A percentile compares a stretch with the other conserved stretches of the same genome.
Evolutionary conservation across 2,113 vertebrate species (phyloP).

Genomic region (Cochlearius cochlearius): DNA sequence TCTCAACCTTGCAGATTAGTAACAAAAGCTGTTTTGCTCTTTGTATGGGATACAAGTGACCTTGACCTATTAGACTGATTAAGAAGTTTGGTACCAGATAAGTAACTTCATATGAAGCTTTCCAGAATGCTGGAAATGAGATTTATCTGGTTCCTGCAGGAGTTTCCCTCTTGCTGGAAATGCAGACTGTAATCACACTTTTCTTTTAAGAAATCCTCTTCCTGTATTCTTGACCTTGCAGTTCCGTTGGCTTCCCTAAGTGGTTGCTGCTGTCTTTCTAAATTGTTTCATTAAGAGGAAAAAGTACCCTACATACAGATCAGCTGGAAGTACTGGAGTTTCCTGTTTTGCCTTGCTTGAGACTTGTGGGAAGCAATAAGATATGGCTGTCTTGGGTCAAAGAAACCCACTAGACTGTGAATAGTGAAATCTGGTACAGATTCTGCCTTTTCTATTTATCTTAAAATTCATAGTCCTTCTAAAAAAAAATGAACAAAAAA

Average conservation of each 20-base stretch:
- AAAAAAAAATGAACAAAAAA: background rate
- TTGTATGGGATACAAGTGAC: background rate
- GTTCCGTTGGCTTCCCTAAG: background rate
- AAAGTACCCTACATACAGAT: background rate
- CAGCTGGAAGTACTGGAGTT: background rate
- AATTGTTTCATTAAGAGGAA: background rate
- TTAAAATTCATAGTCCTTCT: background rate
- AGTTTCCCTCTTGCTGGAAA: background rate
- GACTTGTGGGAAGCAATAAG: background rate
- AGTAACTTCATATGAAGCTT: background rate
- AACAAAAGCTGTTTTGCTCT: background rate
- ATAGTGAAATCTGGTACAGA: background rate
- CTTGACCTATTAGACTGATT: background rate
- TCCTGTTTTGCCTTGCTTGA: background rate
- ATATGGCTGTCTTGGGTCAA: background rate
- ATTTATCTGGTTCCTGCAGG: background rate
- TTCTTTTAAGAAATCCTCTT: background rate
- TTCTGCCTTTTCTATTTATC: background rate
- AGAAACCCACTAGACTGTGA: background rate
- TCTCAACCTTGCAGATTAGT: background rate
- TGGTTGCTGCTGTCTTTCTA: background rate
- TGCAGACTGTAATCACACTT: background rate
- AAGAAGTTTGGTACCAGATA: background rate
- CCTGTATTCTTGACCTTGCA: background rate
- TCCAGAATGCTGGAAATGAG: background rate